phyloP scores from a whole-genome alignment of 2,113 vertebrate species.

The Actinemys pallida region DNA sequence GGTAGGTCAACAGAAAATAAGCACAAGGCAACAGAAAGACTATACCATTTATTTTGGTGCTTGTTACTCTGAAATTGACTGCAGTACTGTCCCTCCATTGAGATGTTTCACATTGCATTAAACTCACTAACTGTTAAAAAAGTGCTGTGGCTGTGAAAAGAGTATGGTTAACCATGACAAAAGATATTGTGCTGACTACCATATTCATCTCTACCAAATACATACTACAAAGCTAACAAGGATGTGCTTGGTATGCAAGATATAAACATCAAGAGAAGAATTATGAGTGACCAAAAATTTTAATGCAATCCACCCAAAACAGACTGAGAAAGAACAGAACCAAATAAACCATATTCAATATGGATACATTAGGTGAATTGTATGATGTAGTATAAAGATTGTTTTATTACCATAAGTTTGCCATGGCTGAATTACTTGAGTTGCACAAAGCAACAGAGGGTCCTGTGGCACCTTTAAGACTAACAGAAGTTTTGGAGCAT shows the following conservation, averaged over 20 bases:
- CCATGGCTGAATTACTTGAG: constrained; percentile 45
- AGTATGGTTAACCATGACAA: neutral
- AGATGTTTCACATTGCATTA: neutral
- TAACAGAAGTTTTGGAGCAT: no score
- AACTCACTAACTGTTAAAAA: neutral
- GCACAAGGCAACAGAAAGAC: neutral
- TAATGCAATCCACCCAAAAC: neutral
- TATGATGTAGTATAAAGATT: constrained; percentile 12
- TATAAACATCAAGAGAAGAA: neutral
- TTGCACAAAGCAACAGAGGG: neutral
- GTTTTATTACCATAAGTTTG: constrained; percentile 56
- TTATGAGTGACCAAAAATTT: neutral
- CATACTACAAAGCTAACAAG: neutral
- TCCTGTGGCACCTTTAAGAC: no score
- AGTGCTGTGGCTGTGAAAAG: neutral
- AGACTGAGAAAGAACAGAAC: neutral
- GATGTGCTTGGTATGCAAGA: neutral
- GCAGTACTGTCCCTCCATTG: neutral
- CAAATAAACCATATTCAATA: constrained; percentile 70
- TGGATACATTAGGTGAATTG: constrained; percentile 70
- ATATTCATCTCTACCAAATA: neutral
- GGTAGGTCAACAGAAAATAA: constrained; percentile 4
- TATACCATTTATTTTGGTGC: neutral
- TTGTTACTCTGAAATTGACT: neutral
- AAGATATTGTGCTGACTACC: neutral